A percentile compares a stretch with the other conserved stretches of the same genome.
These are phyloP conservation scores for Furcula furcula DNA, from an alignment of 2,888 invertebrate species.

Conservation along the genomic window DNA sequence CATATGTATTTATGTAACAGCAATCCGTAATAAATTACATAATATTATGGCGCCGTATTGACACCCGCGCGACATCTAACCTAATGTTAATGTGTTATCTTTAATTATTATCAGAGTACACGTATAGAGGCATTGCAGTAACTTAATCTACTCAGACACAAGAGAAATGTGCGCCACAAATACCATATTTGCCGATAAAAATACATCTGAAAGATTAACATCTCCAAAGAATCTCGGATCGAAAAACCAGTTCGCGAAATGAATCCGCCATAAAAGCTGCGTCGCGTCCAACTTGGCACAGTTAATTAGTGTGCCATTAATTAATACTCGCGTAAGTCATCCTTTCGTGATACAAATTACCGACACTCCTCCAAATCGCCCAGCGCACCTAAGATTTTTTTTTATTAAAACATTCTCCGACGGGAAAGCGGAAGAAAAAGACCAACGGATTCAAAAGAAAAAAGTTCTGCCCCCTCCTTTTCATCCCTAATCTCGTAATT, in stretches of 20 bases:
- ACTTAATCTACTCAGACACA: no score
- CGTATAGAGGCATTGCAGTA: no score
- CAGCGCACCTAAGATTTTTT: constrained; percentile 41
- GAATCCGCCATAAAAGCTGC: constrained; percentile 15
- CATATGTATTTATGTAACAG: no score
- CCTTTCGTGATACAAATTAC: constrained; percentile 39
- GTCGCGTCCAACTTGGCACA: constrained; percentile 23
- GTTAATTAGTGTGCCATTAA: constrained; percentile 44
- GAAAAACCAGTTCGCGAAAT: constrained; percentile 14
- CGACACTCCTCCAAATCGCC: constrained; percentile 34
- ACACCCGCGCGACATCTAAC: background rate
- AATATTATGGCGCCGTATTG: background rate
- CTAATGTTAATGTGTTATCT: background rate
- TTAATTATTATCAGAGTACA: background rate
- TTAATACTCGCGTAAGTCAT: constrained; percentile 41
- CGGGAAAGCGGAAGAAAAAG: constrained; percentile 51
- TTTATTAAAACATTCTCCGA: constrained; percentile 61
- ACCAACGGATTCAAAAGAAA: constrained; percentile 48
- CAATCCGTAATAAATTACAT: background rate
- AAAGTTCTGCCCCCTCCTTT: constrained; percentile 52
- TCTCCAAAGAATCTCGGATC: constrained; percentile 5
- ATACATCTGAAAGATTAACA: constrained; percentile 1
- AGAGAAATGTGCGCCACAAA: no score
- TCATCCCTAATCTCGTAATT: constrained; percentile 74
- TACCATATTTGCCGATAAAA: no score